A percentile compares a stretch with the other conserved stretches of the same genome.
Conservation (phyloP, 1,140 invertebrate species). For the Procambarus virginalis region DNA sequence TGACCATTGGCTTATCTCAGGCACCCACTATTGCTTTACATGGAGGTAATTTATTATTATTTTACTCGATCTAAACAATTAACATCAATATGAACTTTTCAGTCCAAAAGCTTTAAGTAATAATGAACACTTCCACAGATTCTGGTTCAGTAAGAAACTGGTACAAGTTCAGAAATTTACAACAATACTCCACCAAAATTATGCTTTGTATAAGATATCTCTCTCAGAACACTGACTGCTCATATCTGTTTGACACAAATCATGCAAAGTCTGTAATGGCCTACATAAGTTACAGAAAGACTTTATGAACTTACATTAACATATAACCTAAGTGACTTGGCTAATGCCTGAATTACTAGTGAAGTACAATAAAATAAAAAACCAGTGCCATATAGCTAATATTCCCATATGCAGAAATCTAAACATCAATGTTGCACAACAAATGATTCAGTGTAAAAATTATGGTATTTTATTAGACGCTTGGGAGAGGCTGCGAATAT, state of each 20-base stretch:
- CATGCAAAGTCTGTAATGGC: neutral
- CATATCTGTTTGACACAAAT: constrained; percentile 2
- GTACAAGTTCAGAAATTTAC: constrained; percentile 5
- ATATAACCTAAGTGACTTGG: constrained; percentile 3
- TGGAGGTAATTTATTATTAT: neutral
- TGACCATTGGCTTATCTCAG: too few relatives aligned
- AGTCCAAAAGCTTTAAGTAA: neutral
- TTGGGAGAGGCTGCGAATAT: neutral
- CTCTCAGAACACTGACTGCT: neutral
- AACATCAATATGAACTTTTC: neutral
- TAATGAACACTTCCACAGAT: neutral
- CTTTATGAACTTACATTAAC: neutral
- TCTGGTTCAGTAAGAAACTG: neutral
- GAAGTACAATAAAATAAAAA: too few relatives aligned
- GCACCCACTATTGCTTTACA: too few relatives aligned
- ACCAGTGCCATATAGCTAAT: neutral
- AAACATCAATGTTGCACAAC: constrained; percentile 21
- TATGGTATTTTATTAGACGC: neutral
- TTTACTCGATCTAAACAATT: neutral
- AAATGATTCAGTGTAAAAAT: constrained; percentile 34
- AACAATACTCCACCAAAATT: constrained; percentile 1
- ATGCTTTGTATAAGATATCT: neutral
- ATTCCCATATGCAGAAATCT: neutral
- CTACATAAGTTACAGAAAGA: neutral
- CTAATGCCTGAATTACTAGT: neutral